Conservation (phyloP, 2,113 vertebrate species). For the Scortum barcoo region DNA sequence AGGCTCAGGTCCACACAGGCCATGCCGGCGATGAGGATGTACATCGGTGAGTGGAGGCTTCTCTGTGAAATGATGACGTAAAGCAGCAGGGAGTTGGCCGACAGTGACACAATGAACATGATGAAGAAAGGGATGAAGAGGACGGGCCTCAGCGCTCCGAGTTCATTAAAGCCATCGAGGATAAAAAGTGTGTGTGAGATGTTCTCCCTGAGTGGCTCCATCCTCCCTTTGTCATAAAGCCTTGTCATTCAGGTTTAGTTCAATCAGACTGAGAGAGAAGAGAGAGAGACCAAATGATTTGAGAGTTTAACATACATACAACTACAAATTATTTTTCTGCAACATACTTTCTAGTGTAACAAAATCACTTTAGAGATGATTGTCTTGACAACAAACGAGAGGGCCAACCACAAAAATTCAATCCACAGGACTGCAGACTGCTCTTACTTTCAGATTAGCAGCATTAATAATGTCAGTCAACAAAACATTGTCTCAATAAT, state of each 20-base stretch:
- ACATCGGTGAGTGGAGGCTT: conserved; percentile 60
- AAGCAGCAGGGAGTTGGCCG: conserved; percentile 47
- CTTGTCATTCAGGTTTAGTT: background rate
- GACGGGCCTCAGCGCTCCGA: conserved; percentile 34
- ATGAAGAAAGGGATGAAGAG: conserved; percentile 41
- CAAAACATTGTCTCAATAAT: too few species aligned
- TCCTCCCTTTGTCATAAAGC: background rate
- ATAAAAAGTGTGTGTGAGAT: conserved; percentile 15
- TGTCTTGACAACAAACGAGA: background rate
- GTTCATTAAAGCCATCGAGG: conserved; percentile 23
- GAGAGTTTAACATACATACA: background rate
- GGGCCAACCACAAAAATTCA: background rate
- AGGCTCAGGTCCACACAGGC: conserved; percentile 29
- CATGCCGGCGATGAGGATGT: conserved; percentile 56
- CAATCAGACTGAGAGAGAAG: background rate
- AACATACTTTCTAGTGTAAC: background rate
- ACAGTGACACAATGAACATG: conserved; percentile 25
- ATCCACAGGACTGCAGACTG: background rate
- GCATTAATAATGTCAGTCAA: too few species aligned
- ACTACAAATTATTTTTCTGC: background rate
- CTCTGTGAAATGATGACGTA: conserved; percentile 22
- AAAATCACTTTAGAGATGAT: background rate
- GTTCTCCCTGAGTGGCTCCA: conserved; percentile 27
- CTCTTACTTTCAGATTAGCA: too few species aligned
- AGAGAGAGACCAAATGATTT: background rate